phyloP scores from a whole-genome alignment of 2,888 invertebrate species.

The Dromius quadrimaculatus region DNA sequence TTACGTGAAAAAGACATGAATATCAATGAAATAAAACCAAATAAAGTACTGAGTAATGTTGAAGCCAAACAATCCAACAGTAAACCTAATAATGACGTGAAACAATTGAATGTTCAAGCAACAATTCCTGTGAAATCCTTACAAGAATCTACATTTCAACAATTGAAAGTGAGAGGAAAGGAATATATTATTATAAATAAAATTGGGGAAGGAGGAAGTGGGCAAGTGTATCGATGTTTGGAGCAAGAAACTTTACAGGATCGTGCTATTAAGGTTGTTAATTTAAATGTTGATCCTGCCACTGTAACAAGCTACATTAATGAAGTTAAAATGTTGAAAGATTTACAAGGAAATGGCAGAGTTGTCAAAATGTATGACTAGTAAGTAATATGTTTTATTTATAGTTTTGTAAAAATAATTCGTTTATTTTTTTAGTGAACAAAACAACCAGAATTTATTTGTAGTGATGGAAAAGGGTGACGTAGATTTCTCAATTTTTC shows the following conservation, averaged over 20 bases:
- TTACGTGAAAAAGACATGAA: slow-evolving; percentile 40
- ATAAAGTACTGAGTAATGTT: neutral
- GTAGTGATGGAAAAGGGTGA: slow-evolving; percentile 95
- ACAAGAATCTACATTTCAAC: slow-evolving; percentile 61
- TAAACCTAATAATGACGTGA: slow-evolving; percentile 4
- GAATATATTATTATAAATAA: slow-evolving; percentile 80
- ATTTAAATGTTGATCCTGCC: slow-evolving; percentile 79
- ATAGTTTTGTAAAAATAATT: neutral
- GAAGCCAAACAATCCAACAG: neutral
- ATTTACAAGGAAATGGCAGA: slow-evolving; percentile 83
- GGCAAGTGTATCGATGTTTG: slow-evolving; percentile 83
- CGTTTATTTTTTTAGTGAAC: slow-evolving; percentile 73
- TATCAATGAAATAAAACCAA: neutral
- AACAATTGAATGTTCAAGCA: slow-evolving; percentile 11
- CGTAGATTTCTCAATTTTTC: slow-evolving; percentile 86
- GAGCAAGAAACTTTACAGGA: slow-evolving; percentile 71
- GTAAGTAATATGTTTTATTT: slow-evolving; percentile 73
- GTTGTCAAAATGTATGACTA: slow-evolving; percentile 89
- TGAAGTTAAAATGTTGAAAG: slow-evolving; percentile 85
- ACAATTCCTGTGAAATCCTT: slow-evolving; percentile 14
- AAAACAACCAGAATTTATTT: slow-evolving; percentile 75
- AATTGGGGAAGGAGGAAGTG: slow-evolving; percentile 91
- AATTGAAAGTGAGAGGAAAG: slow-evolving; percentile 76
- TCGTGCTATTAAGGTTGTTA: slow-evolving; percentile 86
- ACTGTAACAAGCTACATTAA: slow-evolving; percentile 86